phyloP scores from a whole-genome alignment of 2,797 vertebrate species.

The Phyllotis vaccarum region DNA sequence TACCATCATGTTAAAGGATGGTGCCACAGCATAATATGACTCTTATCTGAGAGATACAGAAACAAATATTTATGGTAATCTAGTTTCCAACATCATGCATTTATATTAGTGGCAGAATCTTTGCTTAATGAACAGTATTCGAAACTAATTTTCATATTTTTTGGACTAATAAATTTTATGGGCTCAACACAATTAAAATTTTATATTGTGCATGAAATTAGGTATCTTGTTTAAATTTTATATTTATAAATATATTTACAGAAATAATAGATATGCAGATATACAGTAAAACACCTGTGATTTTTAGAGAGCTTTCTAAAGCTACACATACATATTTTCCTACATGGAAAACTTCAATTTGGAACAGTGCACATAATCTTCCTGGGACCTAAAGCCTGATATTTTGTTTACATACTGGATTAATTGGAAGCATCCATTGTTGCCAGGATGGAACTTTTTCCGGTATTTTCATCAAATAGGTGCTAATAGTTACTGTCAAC shows the following conservation, averaged over 20 bases:
- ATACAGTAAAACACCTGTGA: not conserved
- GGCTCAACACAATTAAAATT: not conserved
- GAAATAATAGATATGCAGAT: not conserved
- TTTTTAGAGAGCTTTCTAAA: conserved; percentile 40
- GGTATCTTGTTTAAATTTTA: not conserved
- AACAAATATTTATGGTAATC: not conserved
- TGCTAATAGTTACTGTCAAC: conserved; percentile 80
- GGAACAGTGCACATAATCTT: not conserved
- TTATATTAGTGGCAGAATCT: not conserved
- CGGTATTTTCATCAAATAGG: conserved; percentile 78
- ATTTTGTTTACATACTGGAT: conserved; percentile 67
- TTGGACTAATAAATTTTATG: not conserved
- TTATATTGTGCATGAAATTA: not conserved
- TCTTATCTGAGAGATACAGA: not conserved
- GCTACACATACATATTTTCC: not conserved
- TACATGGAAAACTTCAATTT: conserved; percentile 46
- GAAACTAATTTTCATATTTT: not conserved
- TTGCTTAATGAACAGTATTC: not conserved
- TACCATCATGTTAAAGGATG: not conserved
- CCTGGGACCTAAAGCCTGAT: not conserved
- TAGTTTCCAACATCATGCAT: not conserved
- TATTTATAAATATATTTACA: not conserved
- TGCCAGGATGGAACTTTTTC: conserved; percentile 58
- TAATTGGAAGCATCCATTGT: conserved; percentile 68
- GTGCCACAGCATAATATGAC: not conserved